Percentiles rank a stretch among this genome's conserved stretches.
phyloP scores from a whole-genome alignment of 1,140 invertebrate genomes.

The Meloidogyne floridensis region DNA sequence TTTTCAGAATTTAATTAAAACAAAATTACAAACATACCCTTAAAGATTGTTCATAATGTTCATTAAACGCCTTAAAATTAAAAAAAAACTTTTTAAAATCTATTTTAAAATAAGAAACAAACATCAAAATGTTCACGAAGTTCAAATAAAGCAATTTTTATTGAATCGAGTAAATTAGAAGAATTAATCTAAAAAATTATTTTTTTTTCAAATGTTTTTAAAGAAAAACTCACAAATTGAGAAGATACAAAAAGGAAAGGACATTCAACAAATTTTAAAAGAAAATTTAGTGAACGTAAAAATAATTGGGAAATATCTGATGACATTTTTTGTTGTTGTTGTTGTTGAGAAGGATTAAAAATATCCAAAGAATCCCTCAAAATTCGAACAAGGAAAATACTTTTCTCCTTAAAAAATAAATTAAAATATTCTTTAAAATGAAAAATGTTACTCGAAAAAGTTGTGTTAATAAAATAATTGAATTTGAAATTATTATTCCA shows the following conservation, averaged over 20 bases:
- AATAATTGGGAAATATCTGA: constrained; percentile 51
- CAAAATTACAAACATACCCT: constrained; percentile 73
- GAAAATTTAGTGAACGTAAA: constrained; percentile 65
- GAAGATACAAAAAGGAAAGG: constrained; percentile 68
- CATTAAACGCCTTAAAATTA: constrained; percentile 80
- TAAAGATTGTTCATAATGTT: constrained; percentile 83
- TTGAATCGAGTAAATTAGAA: constrained; percentile 74
- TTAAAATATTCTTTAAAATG: constrained; percentile 2
- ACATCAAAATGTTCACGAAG: constrained; percentile 82
- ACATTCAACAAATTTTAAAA: constrained; percentile 68
- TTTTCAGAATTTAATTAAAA: not conserved
- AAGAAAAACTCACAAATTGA: constrained; percentile 65
- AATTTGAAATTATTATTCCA: constrained; percentile 65
- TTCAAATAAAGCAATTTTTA: constrained; percentile 85
- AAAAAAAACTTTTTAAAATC: not conserved
- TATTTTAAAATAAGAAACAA: not conserved
- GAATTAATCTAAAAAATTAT: constrained; percentile 67
- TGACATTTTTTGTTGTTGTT: not conserved
- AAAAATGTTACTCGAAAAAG: constrained; percentile 66
- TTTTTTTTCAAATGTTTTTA: not conserved
- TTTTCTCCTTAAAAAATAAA: constrained; percentile 60
- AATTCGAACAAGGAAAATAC: constrained; percentile 61
- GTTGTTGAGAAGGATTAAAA: constrained; percentile 27
- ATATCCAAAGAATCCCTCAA: constrained; percentile 65
- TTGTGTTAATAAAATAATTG: constrained; percentile 67